Evolutionary conservation across 2,113 vertebrate genomes (phyloP).

Genomic region (Cyprinus carpio): DNA sequence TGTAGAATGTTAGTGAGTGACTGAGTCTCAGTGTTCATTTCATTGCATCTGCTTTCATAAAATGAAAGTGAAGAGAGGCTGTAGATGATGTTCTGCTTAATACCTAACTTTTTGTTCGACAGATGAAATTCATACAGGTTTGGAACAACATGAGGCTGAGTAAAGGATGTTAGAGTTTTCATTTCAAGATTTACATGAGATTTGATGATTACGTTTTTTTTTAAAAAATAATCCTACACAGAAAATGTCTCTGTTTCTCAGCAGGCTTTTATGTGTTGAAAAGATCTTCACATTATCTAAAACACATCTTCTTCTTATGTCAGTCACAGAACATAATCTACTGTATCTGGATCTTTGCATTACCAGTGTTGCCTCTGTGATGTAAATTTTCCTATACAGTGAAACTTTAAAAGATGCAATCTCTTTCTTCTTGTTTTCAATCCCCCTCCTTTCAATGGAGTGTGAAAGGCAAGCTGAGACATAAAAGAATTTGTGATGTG

Average conservation of each 20-base stretch:
- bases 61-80: background rate
- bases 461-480: background rate
- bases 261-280: background rate
- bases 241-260: background rate
- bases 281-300: background rate
- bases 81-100: background rate
- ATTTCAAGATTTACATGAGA: conserved; percentile 5
- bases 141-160: background rate
- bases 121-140: background rate
- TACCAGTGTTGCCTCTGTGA: conserved; percentile 1
- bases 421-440: conserved; percentile 14
- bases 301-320: background rate
- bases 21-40: background rate
- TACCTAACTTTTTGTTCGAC: background rate
- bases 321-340: background rate
- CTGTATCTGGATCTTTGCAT: conserved; percentile 19
- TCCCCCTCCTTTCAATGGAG: background rate
- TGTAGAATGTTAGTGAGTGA: too few relatives aligned
- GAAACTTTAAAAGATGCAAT: conserved; percentile 35
- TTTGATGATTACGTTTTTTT: too few relatives aligned
- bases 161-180: background rate
- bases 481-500: conserved; percentile 29
- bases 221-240: background rate
- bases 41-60: background rate
- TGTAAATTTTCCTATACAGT: conserved; percentile 21